Evolutionary conservation across 2,888 invertebrate species (phyloP).

Genomic region (Hecatera dysodea): DNA sequence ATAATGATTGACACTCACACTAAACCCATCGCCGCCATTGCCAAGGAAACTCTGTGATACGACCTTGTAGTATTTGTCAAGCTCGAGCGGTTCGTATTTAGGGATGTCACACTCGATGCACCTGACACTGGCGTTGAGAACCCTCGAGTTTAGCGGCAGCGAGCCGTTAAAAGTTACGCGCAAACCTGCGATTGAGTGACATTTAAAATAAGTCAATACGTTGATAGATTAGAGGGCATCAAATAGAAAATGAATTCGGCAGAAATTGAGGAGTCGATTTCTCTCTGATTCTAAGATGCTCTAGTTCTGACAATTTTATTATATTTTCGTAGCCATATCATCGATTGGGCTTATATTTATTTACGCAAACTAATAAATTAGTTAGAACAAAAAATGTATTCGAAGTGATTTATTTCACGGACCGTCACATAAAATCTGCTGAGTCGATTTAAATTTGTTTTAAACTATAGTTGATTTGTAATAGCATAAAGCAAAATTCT

Average conservation of each 20-base stretch:
- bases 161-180: conserved; percentile 91
- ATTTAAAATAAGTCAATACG: conserved; percentile 18
- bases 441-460: conserved; percentile 20
- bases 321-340: background rate
- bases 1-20: conserved; percentile 78
- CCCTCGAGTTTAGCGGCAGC: conserved; percentile 90
- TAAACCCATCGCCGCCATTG: conserved; percentile 93
- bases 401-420: conserved; percentile 4
- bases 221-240: conserved; percentile 5
- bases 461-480: conserved; percentile 8
- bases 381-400: conserved; percentile 27
- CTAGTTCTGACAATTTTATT: too few species aligned
- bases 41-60: conserved; percentile 91
- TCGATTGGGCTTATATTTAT: background rate
- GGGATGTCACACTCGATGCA: conserved; percentile 93
- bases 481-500: conserved; percentile 27
- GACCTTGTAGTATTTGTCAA: conserved; percentile 91
- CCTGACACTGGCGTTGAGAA: conserved; percentile 89
- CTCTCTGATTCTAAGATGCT: background rate
- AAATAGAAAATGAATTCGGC: background rate
- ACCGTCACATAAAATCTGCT: conserved; percentile 16
- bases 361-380: conserved; percentile 16
- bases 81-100: conserved; percentile 90
- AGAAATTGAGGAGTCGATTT: background rate
- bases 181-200: conserved; percentile 72